Evolutionary conservation across 2,797 vertebrate species (phyloP).

Genomic region (Characodon lateralis): DNA sequence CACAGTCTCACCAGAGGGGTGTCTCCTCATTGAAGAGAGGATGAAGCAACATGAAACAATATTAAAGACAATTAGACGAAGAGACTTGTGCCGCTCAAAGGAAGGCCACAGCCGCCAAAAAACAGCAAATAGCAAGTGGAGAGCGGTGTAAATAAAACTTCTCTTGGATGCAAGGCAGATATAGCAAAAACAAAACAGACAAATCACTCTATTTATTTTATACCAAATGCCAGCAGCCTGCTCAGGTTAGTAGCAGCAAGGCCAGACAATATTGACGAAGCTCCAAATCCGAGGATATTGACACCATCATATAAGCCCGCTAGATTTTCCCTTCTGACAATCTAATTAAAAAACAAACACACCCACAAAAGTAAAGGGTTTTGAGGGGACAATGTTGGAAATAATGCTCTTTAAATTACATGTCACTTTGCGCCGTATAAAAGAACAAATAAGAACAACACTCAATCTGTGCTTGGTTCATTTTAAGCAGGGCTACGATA

Average conservation of each 20-base stretch:
- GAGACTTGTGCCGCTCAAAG: constrained; percentile 54
- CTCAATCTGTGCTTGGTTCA: constrained; percentile 56
- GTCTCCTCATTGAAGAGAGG: constrained; percentile 38
- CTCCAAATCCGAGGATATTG: constrained; percentile 83
- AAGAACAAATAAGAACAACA: constrained; percentile 69
- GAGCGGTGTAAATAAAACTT: constrained; percentile 83
- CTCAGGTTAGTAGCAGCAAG: constrained; percentile 79
- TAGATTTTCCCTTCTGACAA: constrained; percentile 78
- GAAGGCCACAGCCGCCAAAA: constrained; percentile 60
- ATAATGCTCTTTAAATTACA: constrained; percentile 84
- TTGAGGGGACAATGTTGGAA: constrained; percentile 79
- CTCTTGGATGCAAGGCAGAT: constrained; percentile 67
- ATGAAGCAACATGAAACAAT: constrained; percentile 44
- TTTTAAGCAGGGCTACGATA: constrained; percentile 55
- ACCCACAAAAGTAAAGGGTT: constrained; percentile 82
- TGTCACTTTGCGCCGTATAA: constrained; percentile 75
- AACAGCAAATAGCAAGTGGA: constrained; percentile 79
- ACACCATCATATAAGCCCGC: constrained; percentile 79
- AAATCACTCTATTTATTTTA: constrained; percentile 87
- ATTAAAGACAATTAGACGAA: constrained; percentile 29
- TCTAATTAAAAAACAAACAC: constrained; percentile 87
- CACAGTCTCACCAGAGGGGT: constrained; percentile 1
- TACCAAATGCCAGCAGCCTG: constrained; percentile 84
- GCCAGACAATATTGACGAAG: constrained; percentile 83
- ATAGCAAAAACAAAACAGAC: constrained; percentile 83